Conservation (phyloP, 2,888 invertebrate genomes). For the Geotrupes spiniger region DNA sequence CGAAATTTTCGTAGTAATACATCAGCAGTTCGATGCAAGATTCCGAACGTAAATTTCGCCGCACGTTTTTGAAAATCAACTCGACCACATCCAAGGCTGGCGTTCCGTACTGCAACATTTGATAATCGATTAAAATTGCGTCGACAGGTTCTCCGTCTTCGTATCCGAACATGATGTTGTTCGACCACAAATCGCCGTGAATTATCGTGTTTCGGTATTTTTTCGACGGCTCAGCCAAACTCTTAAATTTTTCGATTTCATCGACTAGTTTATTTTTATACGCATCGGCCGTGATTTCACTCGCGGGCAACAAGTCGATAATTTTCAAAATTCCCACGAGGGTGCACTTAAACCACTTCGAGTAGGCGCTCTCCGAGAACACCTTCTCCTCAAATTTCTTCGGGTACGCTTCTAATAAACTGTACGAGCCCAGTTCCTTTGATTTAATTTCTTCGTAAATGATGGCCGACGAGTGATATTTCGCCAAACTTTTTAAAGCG, state of each 20-base stretch:
- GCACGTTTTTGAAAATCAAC: conserved; percentile 37
- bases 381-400: conserved; percentile 33
- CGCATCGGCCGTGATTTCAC: conserved; percentile 21
- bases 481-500: conserved; percentile 52
- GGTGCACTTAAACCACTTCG: conserved; percentile 28
- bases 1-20: conserved; percentile 35
- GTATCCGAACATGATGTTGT: conserved; percentile 40
- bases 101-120: conserved; percentile 37
- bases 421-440: conserved; percentile 28
- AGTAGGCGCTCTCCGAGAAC: conserved; percentile 22
- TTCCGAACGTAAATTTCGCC: conserved; percentile 31
- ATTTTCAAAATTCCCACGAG: conserved; percentile 33
- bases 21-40: conserved; percentile 32
- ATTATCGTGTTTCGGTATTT: conserved; percentile 30
- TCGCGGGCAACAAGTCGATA: conserved; percentile 32
- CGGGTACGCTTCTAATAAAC: conserved; percentile 28
- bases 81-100: conserved; percentile 37
- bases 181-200: conserved; percentile 42
- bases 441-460: conserved; percentile 50
- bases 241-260: not conserved
- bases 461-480: conserved; percentile 55
- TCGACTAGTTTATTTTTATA: conserved; percentile 29
- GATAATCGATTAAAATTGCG: conserved; percentile 40
- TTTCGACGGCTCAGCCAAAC: conserved; percentile 5
- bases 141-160: conserved; percentile 24